Base-by-base conservation (phyloP, 2,888 invertebrate species). In the Mamestra brassicae region DNA sequence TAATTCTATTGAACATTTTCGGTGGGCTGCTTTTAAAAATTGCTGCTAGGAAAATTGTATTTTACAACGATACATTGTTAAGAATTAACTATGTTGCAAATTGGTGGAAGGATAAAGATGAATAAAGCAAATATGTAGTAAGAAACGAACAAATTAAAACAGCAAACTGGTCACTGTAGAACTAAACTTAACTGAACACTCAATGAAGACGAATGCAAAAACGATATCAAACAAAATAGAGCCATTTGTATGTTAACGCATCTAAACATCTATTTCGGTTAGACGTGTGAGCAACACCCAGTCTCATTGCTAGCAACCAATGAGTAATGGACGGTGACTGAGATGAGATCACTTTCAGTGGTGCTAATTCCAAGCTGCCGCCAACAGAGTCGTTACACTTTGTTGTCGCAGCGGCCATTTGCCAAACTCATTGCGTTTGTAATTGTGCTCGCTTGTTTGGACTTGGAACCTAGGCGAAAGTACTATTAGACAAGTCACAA, bases 311-410 rank as follows among this genome's bases (percentile, higher is more conserved):
- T 85, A 81, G 85, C 86, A 91, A 85, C 90, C 90, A 92, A 94
- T 95, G 95, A 95, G 91, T 95, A 95, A 95, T 94, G 93, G 88
- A 87, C 87, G 70, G 83, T 83, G 81, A 73, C 90, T 70, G 93
- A 93, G 93, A 94, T 95, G 95, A 95, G 95, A 94, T 95, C 95
- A 96, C 92, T 92, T 92, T 91, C 91, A 92, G 93, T 92, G 89
- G 91, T 90, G 92, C 93, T 95, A 95, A 95, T 95, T 95, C 89
- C 86, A 89, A 90, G 88, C 90, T 90, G 90, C 88, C 91, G 69
- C 79, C 90, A 67, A 52, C 38, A 85, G 88, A 89, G 91, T 92
- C 91, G 90, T 90, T 93, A 92, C 89, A 91, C 93, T 93, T 88
- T 89, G 89, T 88, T 89, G 87, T 89, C 80, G 85, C 77, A 79